Percentiles rank a stretch among this genome's conserved stretches.
Conservation (phyloP, 1,140 invertebrate species). For the Calycopis cecrops region DNA sequence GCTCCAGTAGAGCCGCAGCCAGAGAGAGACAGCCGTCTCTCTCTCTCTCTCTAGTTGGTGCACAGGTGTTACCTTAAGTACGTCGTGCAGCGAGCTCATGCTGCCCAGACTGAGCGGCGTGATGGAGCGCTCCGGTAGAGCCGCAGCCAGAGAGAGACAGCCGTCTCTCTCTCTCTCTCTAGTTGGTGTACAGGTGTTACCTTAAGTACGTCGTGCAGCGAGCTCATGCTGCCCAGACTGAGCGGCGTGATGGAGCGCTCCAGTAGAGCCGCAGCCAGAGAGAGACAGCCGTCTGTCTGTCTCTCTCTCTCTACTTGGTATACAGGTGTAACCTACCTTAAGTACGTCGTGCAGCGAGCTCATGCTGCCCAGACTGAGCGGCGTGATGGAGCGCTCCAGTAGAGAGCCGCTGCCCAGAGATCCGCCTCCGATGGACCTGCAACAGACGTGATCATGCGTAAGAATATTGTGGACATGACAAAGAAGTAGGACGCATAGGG, state of each 20-base stretch:
- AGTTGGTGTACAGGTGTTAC: no score
- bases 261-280: conserved; percentile 72
- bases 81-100: conserved; percentile 84
- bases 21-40: no score
- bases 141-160: no score
- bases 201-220: conserved; percentile 82
- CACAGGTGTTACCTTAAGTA: conserved; percentile 79
- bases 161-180: no score
- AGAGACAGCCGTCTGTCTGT: no score
- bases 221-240: conserved; percentile 83
- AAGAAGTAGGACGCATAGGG: no score
- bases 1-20: conserved; percentile 72
- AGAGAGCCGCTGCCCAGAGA: conserved; percentile 68
- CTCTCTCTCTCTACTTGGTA: no score
- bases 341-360: conserved; percentile 84
- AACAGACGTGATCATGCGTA: neutral
- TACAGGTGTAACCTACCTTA: no score
- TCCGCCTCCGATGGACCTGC: conserved; percentile 64
- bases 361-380: conserved; percentile 82
- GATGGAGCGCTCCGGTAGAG: conserved; percentile 76
- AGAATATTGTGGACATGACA: no score
- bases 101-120: conserved; percentile 82
- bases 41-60: no score
- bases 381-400: conserved; percentile 78
- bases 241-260: conserved; percentile 79